A percentile compares a stretch with the other conserved stretches of the same genome.
Conservation (phyloP, 2,797 vertebrate genomes). For the Macropus fuliginosus region DNA sequence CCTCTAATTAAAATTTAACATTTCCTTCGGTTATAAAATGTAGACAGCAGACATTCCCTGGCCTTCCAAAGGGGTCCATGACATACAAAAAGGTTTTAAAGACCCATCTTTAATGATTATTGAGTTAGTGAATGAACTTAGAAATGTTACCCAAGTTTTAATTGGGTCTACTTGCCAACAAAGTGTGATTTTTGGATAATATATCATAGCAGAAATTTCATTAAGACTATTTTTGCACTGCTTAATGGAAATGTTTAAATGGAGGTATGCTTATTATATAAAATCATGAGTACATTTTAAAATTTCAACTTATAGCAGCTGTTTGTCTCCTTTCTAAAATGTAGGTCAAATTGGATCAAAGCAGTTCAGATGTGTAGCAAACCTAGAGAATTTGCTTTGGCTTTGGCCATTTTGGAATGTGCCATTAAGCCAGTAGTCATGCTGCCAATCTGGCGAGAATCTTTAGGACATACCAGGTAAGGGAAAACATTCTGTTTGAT, state of each 20-base stretch:
- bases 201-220: background rate
- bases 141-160: background rate
- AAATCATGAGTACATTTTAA: slow-evolving; percentile 22
- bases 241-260: background rate
- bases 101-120: background rate
- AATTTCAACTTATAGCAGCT: slow-evolving; percentile 16
- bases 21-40: background rate
- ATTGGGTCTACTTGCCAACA: background rate
- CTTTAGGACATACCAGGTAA: slow-evolving; percentile 97
- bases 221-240: background rate
- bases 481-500: slow-evolving; percentile 46
- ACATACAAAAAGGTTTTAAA: background rate
- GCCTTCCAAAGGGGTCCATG: background rate
- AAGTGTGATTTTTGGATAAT: background rate
- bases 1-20: background rate
- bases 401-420: slow-evolving; percentile 97
- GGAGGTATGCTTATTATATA: background rate
- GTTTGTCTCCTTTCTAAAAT: slow-evolving; percentile 59
- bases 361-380: slow-evolving; percentile 99
- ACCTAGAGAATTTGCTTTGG: slow-evolving; percentile 97
- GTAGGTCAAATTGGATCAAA: slow-evolving; percentile 98
- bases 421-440: slow-evolving; percentile 98
- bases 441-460: slow-evolving; percentile 97
- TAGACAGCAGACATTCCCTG: background rate
- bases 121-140: background rate